Conservation (phyloP, 2,797 vertebrate species). For the Centropyge bicolor region DNA sequence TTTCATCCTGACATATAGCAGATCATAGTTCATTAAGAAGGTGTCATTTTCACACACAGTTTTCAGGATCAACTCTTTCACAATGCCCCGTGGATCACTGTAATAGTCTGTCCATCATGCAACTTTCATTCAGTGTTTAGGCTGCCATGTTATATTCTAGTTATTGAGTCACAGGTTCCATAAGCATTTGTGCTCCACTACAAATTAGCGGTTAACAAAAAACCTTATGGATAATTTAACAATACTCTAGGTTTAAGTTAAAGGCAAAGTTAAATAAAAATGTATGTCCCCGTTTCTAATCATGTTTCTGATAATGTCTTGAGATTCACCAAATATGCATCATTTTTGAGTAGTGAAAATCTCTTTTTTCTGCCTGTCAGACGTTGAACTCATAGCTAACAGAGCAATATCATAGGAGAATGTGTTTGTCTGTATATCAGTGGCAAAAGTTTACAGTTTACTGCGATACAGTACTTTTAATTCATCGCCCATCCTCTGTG, state of each 20-base stretch:
- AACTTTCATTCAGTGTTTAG: neutral
- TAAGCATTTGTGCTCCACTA: neutral
- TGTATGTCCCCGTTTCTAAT: too few species aligned
- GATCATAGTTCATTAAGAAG: neutral
- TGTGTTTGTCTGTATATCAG: neutral
- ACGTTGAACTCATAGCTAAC: neutral
- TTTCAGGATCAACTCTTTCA: neutral
- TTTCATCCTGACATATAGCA: constrained; percentile 19
- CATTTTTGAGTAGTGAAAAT: too few species aligned
- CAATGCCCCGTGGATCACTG: neutral
- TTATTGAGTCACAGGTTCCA: neutral
- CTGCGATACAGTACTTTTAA: neutral
- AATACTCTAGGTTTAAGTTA: too few species aligned
- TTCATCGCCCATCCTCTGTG: neutral
- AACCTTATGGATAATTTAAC: too few species aligned
- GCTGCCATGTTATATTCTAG: neutral
- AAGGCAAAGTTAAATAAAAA: too few species aligned
- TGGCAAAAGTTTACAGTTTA: neutral
- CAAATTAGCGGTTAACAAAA: neutral
- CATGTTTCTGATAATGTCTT: too few species aligned
- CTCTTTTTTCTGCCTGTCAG: too few species aligned
- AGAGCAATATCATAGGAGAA: neutral
- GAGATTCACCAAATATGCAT: too few species aligned
- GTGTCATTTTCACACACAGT: neutral
- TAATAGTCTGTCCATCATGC: neutral